Percentiles rank a stretch among this genome's conserved stretches.
Conservation (phyloP, 2,888 invertebrate genomes). For the Graphium colonna region DNA sequence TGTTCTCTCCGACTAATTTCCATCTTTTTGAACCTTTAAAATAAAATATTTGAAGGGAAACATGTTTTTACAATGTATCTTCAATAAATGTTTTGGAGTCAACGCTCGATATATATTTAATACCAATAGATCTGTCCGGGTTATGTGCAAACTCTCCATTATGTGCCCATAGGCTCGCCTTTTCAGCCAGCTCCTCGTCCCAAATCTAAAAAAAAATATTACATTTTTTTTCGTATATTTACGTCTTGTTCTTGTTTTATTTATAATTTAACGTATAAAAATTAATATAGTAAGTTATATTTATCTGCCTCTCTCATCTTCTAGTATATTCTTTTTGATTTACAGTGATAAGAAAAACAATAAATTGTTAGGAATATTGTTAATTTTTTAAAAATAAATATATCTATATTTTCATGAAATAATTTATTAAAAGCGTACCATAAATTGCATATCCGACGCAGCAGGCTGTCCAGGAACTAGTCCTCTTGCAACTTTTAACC, state of each 20-base stretch:
- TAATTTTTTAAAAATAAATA: too few relatives aligned
- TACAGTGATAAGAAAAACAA: too few relatives aligned
- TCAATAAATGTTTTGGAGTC: neutral
- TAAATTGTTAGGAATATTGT: too few relatives aligned
- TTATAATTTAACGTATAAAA: too few relatives aligned
- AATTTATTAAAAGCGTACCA: too few relatives aligned
- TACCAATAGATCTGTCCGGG: constrained; percentile 35
- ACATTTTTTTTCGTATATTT: too few relatives aligned
- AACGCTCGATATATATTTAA: neutral
- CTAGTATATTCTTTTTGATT: too few relatives aligned
- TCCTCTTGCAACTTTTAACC: constrained; percentile 33
- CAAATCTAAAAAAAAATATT: constrained; percentile 31
- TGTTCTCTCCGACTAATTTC: constrained; percentile 33
- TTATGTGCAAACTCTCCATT: constrained; percentile 35
- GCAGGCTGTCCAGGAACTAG: constrained; percentile 32
- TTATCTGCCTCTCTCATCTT: too few relatives aligned
- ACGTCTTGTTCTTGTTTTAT: too few relatives aligned
- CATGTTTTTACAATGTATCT: neutral
- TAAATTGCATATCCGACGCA: constrained; percentile 33
- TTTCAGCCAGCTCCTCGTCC: constrained; percentile 40
- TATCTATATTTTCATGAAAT: too few relatives aligned
- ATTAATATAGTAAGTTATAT: too few relatives aligned
- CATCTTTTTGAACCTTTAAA: constrained; percentile 34
- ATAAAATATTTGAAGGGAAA: neutral
- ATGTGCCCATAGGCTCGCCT: constrained; percentile 38